Base-by-base conservation (phyloP, 2,113 vertebrate species). In the Tachysurus fulvidraco region DNA sequence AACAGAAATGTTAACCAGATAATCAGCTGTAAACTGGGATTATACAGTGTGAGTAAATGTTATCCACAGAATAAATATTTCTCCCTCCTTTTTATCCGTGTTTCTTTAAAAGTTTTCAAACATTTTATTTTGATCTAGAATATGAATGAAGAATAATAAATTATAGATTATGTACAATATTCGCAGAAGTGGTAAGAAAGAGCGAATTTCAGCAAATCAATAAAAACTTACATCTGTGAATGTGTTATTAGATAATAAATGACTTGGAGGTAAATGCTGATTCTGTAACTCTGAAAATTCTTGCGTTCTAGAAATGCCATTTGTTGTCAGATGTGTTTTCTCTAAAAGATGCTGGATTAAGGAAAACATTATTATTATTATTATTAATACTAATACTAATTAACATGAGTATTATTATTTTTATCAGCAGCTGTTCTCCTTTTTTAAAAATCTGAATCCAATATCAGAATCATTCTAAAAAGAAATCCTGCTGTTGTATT, bases 211-310 rank as follows among this genome's bases (percentile, higher is more conserved):
- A 74, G n/a, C 25, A 52, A 52, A 83, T 64, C 81, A 30, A 21
- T 30, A 69, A 23, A 17, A 54, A 76, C 16, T 67, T 44, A 52
- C 52, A 65, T 54, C 64, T 52, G 16, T 65, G 44, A 67, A 52
- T 28, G 25, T 52, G 36, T 62, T 62, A 81, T 64, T 62, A 17
- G 19, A 44, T n/a, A 64, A 81, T 62, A 81, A 64, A 81, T 64
- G 80, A 60, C 21, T 36, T 44, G 30, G 21, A 46, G 19, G 11
- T 46, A 77, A 77, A 77, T 3, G 0, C 25, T 28, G 25, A 74
- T 73, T 52, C 13, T 77, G 50, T 30, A 79, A 16, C 1, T 4
- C 52, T 17, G 28, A 57, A 57, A 57, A 79, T 36, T 36, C 46
- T 23, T 79, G 14, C 16, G 4, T 59, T 80, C 16, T 17, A 57